Evolutionary conservation across 2,797 vertebrate genomes (phyloP), one percentile per base, ranked within the genome.

Genomic region (Onychomys leucogaster): DNA sequence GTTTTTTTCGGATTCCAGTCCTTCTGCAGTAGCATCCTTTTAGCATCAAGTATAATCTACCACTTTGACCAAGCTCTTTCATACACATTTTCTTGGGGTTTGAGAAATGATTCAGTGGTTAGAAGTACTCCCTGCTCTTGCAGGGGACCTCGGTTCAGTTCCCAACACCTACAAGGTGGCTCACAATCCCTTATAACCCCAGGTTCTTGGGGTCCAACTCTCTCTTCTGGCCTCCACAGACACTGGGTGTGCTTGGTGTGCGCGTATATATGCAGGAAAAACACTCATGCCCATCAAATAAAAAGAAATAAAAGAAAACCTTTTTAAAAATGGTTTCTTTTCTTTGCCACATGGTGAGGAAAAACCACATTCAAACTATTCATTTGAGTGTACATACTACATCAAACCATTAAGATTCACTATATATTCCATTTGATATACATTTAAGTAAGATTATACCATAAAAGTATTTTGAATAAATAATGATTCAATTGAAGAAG

Each of bases 391-490:
- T 2, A 23, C 0, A 37, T 41, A 43, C 5, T 43, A 12, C 9
- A 32, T 37, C 16, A 77, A 90, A 91, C 78, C 0, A 29, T 49
- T 73, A n/a, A 13, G 16, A 43, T 93, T 32, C 27, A 49, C 21
- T 27, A 57, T 75, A 86, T n/a, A 32, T 84, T 85, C 32, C n/a
- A 3, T 84, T 63, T 49, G 34, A 46, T 73, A 32, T 65, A 34
- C 37, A 76, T 93, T 84, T 77, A 76, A 71, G 43, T 14, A 71
- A 52, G 0, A 78, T 17, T 69, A 59, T 83, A 65, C 1, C 25
- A 46, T 76, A 23, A 76, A 94, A 87, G 65, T 73, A 94, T 81
- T 82, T 97, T 19, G 59, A 61, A 32, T 61, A 69, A 71, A 77
- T 85, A 91, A 81, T 88, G 77, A 93, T 65, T 91, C 57, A 76